Base-by-base conservation (phyloP, 2,888 invertebrate genomes). In the Thera obeliscata region DNA sequence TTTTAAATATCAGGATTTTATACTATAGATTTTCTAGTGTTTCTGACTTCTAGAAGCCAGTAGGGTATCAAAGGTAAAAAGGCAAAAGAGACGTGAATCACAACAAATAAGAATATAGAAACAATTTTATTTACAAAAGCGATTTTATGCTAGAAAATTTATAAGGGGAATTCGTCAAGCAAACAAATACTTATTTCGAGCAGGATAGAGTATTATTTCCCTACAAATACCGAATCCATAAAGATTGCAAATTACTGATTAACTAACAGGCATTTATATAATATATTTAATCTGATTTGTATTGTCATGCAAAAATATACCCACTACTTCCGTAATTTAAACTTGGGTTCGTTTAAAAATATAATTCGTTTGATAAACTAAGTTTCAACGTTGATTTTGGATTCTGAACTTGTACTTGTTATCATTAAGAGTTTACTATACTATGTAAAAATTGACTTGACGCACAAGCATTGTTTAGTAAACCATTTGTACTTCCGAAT, bases 81-180 rank as follows among this genome's bases (percentile, higher is more conserved):
- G 33, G 82, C 84, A 83, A 84, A 79, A 77, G 76, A 82, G 82
- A 81, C 81, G 83, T 76, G 76, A 72, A 78, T 79, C 78, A 85
- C 80, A 81, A 83, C 75, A 68, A 75, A 66, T 22, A 22, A 22
- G 22, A 22, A 22, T 52, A 52, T 63, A 35, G 9, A 6, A 63
- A 56, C 65, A 62, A 56, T 58, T 66, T 56, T 60, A 59, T 66
- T 54, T 59, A 70, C 64, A 65, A 70, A 52, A 56, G 50, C 66
- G 55, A 56, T 33, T 55, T 55, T 41, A 55, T 35, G 35, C 38
- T 54, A 3, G 64, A 61, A 59, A 43, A 36, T 59, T 41, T 33
- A 52, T 52, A 8, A 46, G n/a, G 11, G 38, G n/a, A 50, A 8
- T 11, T 9, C n/a, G 54, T 38, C 22, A 8, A 38, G 38, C 9